These are phyloP conservation scores for Antedon mediterranea DNA, from an alignment of 53 echinoderm and acorn worm species.

Conservation along the genomic window DNA sequence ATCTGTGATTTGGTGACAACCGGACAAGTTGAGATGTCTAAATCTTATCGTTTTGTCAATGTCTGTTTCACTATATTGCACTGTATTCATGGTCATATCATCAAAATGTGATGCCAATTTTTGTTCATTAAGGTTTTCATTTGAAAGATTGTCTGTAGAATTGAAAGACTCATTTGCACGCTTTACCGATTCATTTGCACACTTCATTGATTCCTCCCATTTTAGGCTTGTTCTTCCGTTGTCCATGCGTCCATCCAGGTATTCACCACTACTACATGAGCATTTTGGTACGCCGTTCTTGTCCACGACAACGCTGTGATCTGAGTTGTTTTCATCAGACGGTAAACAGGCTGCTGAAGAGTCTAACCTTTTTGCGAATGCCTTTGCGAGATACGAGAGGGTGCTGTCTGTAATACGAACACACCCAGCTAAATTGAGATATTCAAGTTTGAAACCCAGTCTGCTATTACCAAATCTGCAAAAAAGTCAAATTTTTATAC, in stretches of 20 bases:
- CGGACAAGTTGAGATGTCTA: constrained; percentile 65
- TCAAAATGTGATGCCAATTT: background rate
- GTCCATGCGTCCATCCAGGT: background rate
- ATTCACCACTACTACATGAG: constrained; percentile 8
- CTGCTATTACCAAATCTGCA: constrained; percentile 40
- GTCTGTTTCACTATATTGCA: background rate
- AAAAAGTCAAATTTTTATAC: background rate
- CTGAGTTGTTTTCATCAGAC: background rate
- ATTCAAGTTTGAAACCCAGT: constrained; percentile 43
- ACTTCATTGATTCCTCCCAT: background rate
- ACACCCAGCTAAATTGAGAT: constrained; percentile 76
- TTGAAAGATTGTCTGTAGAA: background rate
- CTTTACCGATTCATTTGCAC: background rate
- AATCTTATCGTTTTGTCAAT: background rate
- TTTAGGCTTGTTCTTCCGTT: background rate
- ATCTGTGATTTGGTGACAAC: constrained; percentile 76
- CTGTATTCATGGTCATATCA: background rate
- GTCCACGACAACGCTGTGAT: background rate
- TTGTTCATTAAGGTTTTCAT: background rate
- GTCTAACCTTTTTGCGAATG: background rate
- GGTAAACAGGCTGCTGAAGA: background rate
- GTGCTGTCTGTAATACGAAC: constrained; percentile 53
- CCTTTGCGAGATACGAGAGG: constrained; percentile 26
- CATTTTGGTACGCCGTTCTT: background rate
- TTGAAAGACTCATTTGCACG: background rate